Base-by-base conservation (phyloP, 2,797 vertebrate species). In the Rhodeus uyekii region DNA sequence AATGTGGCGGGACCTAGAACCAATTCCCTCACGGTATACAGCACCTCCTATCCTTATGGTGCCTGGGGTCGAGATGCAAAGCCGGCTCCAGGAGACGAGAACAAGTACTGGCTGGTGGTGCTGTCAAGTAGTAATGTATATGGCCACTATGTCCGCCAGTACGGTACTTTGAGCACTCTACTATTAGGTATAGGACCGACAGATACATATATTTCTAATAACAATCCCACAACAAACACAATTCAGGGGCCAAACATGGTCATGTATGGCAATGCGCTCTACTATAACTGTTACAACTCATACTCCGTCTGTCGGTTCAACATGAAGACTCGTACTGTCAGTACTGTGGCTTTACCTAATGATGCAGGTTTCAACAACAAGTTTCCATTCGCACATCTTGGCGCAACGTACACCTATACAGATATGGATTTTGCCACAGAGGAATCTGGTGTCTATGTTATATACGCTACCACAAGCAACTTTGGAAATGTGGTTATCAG, bases 261-360 rank as follows among this genome's bases (percentile, higher is more conserved):
- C 53, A 67, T 94, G 82, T 94, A 93, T 1, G 87, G 58, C 29
- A 90, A 84, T 0, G 89, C 91, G 0, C 89, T 94, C 42, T 95
- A 94, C 87, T 95, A 95, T 87, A 89, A 90, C 87, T 95, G 94
- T 80, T 95, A 94, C 88, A 89, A 94, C 77, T 16, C n/a, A n/a
- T 83, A 78, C 0, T 14, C 65, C 0, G 83, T 95, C 63, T 95
- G 94, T 86, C 86, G 87, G 79, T 94, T 94, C 84, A 91, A 94
- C 89, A 82, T 95, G 80, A 89, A 87, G 1, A 3, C 67, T 50
- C 89, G 88, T 50, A 76, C 71, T 1, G 19, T 94, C n/a, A 81
- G 84, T 34, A 87, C 65, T 2, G 24, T 88, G 38, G 14, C 86
- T 7, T 88, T 95, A 34, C 93, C 94, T 12, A 36, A 67, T 81